Base-by-base conservation (phyloP, 1,140 invertebrate species). In the Lethocerus indicus region DNA sequence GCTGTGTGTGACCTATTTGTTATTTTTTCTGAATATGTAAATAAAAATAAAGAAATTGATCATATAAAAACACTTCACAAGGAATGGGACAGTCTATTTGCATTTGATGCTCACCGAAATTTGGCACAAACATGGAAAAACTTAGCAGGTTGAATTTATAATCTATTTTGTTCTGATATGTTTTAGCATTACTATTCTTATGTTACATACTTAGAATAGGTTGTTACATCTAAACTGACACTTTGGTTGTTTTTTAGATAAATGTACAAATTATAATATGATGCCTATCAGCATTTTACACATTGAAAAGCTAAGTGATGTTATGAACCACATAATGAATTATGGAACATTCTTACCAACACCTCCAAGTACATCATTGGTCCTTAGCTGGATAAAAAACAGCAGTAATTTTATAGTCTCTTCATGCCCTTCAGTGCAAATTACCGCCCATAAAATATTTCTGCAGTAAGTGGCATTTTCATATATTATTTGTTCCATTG, bases 61-160 rank as follows among this genome's bases (percentile, higher is more conserved):
- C n/a, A n/a, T n/a, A n/a, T n/a, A n/a, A n/a, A n/a, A n/a, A n/a
- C n/a, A n/a, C n/a, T n/a, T n/a, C n/a, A n/a, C 14, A 36, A 42
- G 3, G 57, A 64, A 56, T 66, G 66, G 58, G 59, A 59, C 14
- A 56, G 60, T 28, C 54, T 68, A 13, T 62, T 64, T 32, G 41
- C 58, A 12, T 47, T 56, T 25, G 58, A 66, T n/a, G 56, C 62
- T 18, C 42, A 55, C 23, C 32, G 26, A n/a, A 45, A 27, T 48
- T 25, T 56, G 14, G 43, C 28, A 7, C 21, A 47, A 27, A 13
- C 41, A 6, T 58, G 55, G 55, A 24, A 43, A 25, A 27, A 7
- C 13, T 18, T 56, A n/a, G 51, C 51, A 26, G 57, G 57, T 58
- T 45, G 16, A 44, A 21, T 47, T 45, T 13, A 6, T 44, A 44